Base-by-base conservation (phyloP, 1,140 invertebrate species). In the Ceratoteleas bidentatus region DNA sequence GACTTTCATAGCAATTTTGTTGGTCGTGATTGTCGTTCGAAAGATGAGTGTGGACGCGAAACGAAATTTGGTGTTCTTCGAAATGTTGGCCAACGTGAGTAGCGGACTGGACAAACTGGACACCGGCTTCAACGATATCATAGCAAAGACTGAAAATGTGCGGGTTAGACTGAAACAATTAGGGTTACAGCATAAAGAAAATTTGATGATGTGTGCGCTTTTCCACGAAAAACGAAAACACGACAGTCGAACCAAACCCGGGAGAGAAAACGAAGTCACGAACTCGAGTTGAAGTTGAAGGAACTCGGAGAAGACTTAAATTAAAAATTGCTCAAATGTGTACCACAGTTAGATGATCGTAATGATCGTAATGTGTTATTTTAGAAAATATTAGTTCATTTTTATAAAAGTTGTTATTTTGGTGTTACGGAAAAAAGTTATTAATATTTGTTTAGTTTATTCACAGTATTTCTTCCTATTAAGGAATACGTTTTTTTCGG, bases 61-160 rank as follows among this genome's bases (percentile, higher is more conserved):
- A 15, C 85, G 58, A 43, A 86, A 84, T 57, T 50, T 76, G 2
- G 36, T 56, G 33, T 84, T 84, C 38, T 81, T 84, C n/a, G 85
- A 88, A 45, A 85, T 89, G 69, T 84, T 91, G 14, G 85, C 83
- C 6, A 91, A 91, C 53, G 81, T 90, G 6, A 91, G 88, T 80
- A 87, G 73, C 16, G 85, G 81, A 5, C 36, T 91, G 15, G 87
- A 90, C 38, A 85, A 85, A 38, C 62, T 91, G 33, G 87, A 90
- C 49, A 72, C 56, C 3, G 85, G 85, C 0, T 74, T 90, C 3
- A 85, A 90, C 24, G 78, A 78, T 0, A 87, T 91, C 6, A 77
- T 86, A 16, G 54, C 52, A 6, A 85, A 88, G 16, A 87, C 87
- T 9, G 84, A 85, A 75, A 52, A 75, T 10, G 88, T 85, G 7